A percentile compares a stretch with the other conserved stretches of the same genome.
Evolutionary conservation across 2,797 vertebrate genomes (phyloP).

Genomic region (Sciurus vulgaris): DNA sequence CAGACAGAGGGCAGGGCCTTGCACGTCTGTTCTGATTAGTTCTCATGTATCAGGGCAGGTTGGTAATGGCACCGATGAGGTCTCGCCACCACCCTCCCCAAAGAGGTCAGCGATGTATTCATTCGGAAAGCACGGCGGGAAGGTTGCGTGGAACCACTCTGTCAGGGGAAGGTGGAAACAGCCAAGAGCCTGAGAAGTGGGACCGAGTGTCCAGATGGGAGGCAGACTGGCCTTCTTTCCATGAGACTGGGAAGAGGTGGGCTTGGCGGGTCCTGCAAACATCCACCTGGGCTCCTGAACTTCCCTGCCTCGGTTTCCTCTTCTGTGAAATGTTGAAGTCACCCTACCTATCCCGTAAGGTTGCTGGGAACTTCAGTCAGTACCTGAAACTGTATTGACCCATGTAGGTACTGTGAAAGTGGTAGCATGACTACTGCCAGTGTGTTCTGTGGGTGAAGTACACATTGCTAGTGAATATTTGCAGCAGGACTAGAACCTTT

Average conservation of each 20-base stretch:
- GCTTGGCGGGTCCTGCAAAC: background rate
- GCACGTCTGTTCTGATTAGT: background rate
- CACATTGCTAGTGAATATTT: background rate
- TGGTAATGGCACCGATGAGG: background rate
- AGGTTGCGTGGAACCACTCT: background rate
- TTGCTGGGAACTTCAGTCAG: background rate
- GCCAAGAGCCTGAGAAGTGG: background rate
- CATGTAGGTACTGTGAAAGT: no score
- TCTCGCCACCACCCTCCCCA: background rate
- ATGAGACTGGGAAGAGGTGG: background rate
- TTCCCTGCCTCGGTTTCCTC: background rate
- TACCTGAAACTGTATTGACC: background rate
- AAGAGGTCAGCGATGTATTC: background rate
- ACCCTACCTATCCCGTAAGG: accelerated
- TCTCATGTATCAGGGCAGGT: background rate
- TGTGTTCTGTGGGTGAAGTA: background rate
- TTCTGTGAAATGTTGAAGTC: background rate
- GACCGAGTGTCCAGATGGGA: background rate
- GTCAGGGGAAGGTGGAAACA: background rate
- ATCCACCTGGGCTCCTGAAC: background rate
- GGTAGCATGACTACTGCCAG: background rate
- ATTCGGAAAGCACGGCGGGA: background rate
- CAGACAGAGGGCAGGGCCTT: background rate
- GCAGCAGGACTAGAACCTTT: background rate
- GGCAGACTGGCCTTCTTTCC: background rate